Evolutionary conservation across 1,140 invertebrate species (phyloP), one percentile per base, ranked within the genome.

Genomic region (Belonocnema kinseyi): DNA sequence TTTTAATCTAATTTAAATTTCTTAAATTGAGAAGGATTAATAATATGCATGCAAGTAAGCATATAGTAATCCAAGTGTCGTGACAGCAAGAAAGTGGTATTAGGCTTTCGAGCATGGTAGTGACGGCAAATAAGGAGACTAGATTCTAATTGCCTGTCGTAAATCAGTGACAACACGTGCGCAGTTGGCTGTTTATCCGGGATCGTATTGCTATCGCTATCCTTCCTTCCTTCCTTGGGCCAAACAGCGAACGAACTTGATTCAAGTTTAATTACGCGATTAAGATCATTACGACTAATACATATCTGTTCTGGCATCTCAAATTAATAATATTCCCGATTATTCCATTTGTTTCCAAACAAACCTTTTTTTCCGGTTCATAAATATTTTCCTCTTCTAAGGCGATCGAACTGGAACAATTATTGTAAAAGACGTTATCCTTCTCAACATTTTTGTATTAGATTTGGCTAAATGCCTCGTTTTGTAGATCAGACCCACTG

Each of bases 141-240:
- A 81, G 88, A 90, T 91, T 90, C 89, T 91, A 91, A 91, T 91
- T 91, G 88, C 89, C 87, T 75, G 72, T 80, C 89, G 87, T 91
- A 91, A 91, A 91, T 91, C 90, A 90, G 85, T 86, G 88, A 90
- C 90, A 90, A 89, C 90, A 90, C 90, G 88, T 91, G 90, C 89
- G 87, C 82, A 80, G 85, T 85, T 84, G 83, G 85, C 88, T 90
- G 88, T 91, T 91, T 90, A 90, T 90, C 86, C 86, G 82, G 88
- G 84, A 86, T 85, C 83, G 82, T 85, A 85, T 87, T 87, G 78
- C 80, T 81, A 82, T 85, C 26, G 26, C 5, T 33, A 33, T 33
- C 26, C 26, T 33, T 33, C 26, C 26, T 33, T 33, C 88, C 84
- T 87, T 90, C 85, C 85, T 82, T 83, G 83, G 84, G 74, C 82